These are phyloP conservation scores for Athripsodes cinereus DNA, from an alignment of 2,888 invertebrate genomes.

Conservation along the genomic window DNA sequence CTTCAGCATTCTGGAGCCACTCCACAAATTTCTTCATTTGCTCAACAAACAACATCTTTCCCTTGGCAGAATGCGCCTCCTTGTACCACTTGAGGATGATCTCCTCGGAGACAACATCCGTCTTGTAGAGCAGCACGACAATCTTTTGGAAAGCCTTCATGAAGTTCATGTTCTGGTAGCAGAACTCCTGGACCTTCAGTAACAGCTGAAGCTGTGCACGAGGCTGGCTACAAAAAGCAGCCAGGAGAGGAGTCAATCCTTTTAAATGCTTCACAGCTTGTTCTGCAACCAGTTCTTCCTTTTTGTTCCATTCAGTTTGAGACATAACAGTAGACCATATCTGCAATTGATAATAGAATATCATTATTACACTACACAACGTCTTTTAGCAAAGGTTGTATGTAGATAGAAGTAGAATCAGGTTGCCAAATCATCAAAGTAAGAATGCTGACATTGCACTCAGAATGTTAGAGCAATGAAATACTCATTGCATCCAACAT, in stretches of 20 bases:
- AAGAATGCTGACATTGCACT: slow-evolving; percentile 17
- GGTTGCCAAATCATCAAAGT: slow-evolving; percentile 44
- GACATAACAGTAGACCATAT: slow-evolving; percentile 95
- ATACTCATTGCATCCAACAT: slow-evolving; percentile 15
- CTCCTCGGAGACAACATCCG: slow-evolving; percentile 92
- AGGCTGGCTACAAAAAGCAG: slow-evolving; percentile 78
- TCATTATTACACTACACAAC: background rate
- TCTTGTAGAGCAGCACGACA: slow-evolving; percentile 85
- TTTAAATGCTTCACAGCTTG: slow-evolving; percentile 90
- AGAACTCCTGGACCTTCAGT: slow-evolving; percentile 93
- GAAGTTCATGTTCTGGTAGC: slow-evolving; percentile 98
- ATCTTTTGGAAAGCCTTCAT: slow-evolving; percentile 98
- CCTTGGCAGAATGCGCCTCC: slow-evolving; percentile 87
- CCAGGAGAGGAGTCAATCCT: slow-evolving; percentile 78
- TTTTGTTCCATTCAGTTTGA: slow-evolving; percentile 97
- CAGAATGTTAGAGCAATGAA: slow-evolving; percentile 9
- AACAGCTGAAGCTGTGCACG: slow-evolving; percentile 85
- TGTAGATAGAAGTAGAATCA: slow-evolving; percentile 32
- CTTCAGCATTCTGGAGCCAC: slow-evolving; percentile 96
- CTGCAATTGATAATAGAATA: slow-evolving; percentile 38
- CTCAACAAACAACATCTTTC: slow-evolving; percentile 95
- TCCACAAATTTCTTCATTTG: slow-evolving; percentile 98
- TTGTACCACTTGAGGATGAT: slow-evolving; percentile 95
- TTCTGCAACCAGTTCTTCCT: slow-evolving; percentile 93
- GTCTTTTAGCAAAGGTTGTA: background rate